Evolutionary conservation across 2,888 invertebrate genomes (phyloP).

Genomic region (Ophion slaviceki): DNA sequence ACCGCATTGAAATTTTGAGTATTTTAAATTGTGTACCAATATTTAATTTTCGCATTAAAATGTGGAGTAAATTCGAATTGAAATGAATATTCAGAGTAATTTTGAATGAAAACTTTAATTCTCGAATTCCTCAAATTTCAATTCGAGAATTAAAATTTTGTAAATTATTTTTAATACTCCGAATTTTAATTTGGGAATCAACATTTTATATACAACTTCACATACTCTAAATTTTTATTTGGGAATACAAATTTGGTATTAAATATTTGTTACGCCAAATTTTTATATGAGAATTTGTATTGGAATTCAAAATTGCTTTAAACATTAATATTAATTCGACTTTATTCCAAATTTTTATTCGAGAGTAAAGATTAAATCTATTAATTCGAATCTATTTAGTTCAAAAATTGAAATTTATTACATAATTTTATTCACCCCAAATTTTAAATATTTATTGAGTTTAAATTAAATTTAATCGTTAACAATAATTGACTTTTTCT

Average conservation of each 20-base stretch:
- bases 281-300: background rate
- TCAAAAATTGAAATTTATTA: no score
- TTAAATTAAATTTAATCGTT: background rate
- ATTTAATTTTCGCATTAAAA: background rate
- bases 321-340: no score
- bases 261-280: background rate
- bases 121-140: background rate
- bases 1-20: no score
- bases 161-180: no score
- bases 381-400: no score
- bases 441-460: no score
- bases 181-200: no score
- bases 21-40: no score
- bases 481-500: background rate
- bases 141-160: background rate
- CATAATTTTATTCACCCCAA: no score
- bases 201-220: no score
- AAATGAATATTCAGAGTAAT: background rate
- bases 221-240: background rate
- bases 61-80: background rate
- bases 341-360: no score
- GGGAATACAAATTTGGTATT: background rate
- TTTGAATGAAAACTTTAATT: background rate
- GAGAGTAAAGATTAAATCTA: no score
- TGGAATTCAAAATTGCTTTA: background rate